Percentiles rank a stretch among this genome's conserved stretches.
Evolutionary conservation across 2,113 vertebrate species (phyloP).

Genomic region (Malurus elegans): DNA sequence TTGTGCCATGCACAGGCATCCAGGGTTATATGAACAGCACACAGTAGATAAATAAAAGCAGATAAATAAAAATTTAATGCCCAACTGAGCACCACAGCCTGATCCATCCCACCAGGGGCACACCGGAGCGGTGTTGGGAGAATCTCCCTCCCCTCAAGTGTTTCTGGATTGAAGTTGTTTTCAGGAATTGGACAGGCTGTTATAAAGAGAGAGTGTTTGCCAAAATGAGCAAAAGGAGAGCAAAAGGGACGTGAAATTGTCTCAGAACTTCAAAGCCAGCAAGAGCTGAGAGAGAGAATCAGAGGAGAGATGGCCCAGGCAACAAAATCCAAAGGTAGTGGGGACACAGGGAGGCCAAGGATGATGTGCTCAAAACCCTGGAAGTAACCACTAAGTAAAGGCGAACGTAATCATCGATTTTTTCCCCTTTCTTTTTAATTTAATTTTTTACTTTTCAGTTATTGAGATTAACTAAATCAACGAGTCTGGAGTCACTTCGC

Average conservation of each 20-base stretch:
- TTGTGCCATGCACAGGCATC: neutral
- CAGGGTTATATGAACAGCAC: neutral
- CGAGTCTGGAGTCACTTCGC: neutral
- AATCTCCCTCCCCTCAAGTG: neutral
- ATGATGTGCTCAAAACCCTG: neutral
- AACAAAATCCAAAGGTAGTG: neutral
- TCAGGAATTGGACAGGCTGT: neutral
- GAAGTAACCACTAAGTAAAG: neutral
- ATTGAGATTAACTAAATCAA: neutral
- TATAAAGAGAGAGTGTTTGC: neutral
- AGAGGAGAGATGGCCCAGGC: neutral
- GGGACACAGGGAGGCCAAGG: neutral
- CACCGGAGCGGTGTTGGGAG: neutral
- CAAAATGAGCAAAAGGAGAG: neutral
- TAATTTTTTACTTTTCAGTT: neutral
- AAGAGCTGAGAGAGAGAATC: neutral
- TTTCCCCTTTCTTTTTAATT: accelerated
- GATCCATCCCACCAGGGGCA: neutral
- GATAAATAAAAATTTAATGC: neutral
- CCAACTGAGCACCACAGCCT: neutral
- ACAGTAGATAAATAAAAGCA: neutral
- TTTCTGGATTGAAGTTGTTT: neutral
- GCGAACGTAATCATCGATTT: neutral
- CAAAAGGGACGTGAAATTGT: neutral
- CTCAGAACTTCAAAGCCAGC: neutral